Percentiles rank a stretch among this genome's conserved stretches.
These are phyloP conservation scores for Amblyopsis rosae DNA, from an alignment of 2,113 vertebrate species.

Conservation along the genomic window DNA sequence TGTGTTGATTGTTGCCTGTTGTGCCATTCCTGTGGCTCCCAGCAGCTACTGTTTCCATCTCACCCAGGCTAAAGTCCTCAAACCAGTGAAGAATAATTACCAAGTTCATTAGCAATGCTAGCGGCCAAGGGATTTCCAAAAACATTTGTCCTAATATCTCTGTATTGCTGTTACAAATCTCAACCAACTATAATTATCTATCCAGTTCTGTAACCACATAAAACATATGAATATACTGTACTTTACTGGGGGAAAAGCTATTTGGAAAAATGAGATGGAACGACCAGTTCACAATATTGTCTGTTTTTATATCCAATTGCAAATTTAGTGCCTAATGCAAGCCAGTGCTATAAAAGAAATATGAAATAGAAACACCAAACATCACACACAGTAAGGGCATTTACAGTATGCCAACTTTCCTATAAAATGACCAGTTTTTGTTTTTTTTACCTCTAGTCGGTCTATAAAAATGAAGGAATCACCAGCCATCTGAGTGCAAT, in stretches of 20 bases:
- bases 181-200: constrained; percentile 22
- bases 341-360: neutral
- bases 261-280: neutral
- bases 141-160: constrained; percentile 58
- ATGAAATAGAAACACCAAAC: constrained; percentile 22
- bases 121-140: constrained; percentile 71
- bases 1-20: constrained; percentile 83
- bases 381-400: neutral
- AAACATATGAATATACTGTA: neutral
- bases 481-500: constrained; percentile 89
- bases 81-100: constrained; percentile 84
- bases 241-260: constrained; percentile 1
- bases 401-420: constrained; percentile 28
- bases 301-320: neutral
- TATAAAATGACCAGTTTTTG: constrained; percentile 19
- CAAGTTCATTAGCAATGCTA: constrained; percentile 75
- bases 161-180: constrained; percentile 33
- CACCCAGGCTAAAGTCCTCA: constrained; percentile 70
- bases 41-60: constrained; percentile 78
- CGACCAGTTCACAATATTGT: neutral
- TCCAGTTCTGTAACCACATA: neutral
- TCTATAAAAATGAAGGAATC: constrained; percentile 82
- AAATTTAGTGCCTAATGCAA: constrained; percentile 2
- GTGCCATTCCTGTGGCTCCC: constrained; percentile 75
- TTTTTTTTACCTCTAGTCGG: constrained; percentile 46